Evolutionary conservation across 1,140 invertebrate genomes (phyloP), one percentile per base, ranked within the genome.

Genomic region (Cherax quadricarinatus): DNA sequence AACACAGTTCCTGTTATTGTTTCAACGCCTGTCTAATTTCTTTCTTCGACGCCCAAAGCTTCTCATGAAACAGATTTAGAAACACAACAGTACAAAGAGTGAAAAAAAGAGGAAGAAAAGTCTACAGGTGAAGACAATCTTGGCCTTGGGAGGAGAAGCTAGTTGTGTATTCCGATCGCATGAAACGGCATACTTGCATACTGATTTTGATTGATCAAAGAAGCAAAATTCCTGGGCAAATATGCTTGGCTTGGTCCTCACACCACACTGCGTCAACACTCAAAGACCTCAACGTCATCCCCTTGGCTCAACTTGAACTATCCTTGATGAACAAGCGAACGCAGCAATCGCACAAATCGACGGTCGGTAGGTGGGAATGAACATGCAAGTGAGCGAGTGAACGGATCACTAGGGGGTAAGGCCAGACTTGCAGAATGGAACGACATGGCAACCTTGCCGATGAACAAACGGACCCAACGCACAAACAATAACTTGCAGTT

Each of bases 171-270:
- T 84, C 82, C 82, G 18, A 62, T 62, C 82, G 62, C 82, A 84
- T 30, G 57, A 84, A 62, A 84, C 82, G 57, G 57, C 82, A 84
- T 84, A 84, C 82, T 84, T 84, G 82, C 82, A 84, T 84, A 84
- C 82, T 84, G 82, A 84, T 84, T 84, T 62, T 84, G 82, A 84
- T 84, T 84, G 82, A 84, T 84, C 82, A 84, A 41, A 84, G 82
- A 84, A 84, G 82, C 82, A 84, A 84, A 84, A 84, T 84, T 84
- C 82, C 82, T 84, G 57, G 57, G 82, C 57, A 84, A 84, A 84
- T 84, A 84, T 84, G 82, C 82, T 84, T 84, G 82, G 82, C 53
- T 62, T 12, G 53, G 53, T 62, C 53, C 53, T 84, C 53, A 84
- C 53, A 62, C 53, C 53, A 21, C 82, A 84, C 82, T 84, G 53